Evolutionary conservation across 2,113 vertebrate genomes (phyloP).

Genomic region (Carlito syrichta): DNA sequence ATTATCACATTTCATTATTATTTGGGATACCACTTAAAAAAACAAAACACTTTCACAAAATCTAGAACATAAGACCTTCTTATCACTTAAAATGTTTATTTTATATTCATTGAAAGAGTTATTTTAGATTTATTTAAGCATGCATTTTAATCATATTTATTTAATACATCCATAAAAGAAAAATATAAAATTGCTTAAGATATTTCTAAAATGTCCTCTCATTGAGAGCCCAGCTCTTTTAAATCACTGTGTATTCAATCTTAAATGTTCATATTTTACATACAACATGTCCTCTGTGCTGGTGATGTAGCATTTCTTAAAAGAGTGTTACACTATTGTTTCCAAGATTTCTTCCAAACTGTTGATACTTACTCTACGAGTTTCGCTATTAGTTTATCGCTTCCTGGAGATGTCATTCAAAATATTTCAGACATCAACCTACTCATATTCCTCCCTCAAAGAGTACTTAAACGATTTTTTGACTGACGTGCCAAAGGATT

Average conservation of each 20-base stretch:
- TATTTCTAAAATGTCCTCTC: not conserved
- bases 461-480: not conserved
- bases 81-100: conserved; percentile 34
- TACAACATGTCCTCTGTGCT: not conserved
- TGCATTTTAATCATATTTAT: conserved; percentile 14
- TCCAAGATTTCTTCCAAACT: not conserved
- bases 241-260: not conserved
- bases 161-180: not conserved
- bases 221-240: not conserved
- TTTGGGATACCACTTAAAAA: conserved; percentile 28
- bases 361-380: not conserved
- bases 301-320: not conserved
- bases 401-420: not conserved
- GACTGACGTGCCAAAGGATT: not conserved
- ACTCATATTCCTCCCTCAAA: not conserved
- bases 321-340: not conserved
- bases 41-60: conserved; percentile 22
- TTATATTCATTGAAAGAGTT: not conserved
- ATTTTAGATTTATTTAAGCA: not conserved
- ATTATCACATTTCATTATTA: conserved; percentile 18
- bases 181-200: not conserved
- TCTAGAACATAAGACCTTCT: not conserved
- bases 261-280: not conserved
- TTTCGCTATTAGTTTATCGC: not conserved
- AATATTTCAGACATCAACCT: not conserved